Evolutionary conservation across 2,888 invertebrate species (phyloP).

Genomic region (Oasisia sp.): DNA sequence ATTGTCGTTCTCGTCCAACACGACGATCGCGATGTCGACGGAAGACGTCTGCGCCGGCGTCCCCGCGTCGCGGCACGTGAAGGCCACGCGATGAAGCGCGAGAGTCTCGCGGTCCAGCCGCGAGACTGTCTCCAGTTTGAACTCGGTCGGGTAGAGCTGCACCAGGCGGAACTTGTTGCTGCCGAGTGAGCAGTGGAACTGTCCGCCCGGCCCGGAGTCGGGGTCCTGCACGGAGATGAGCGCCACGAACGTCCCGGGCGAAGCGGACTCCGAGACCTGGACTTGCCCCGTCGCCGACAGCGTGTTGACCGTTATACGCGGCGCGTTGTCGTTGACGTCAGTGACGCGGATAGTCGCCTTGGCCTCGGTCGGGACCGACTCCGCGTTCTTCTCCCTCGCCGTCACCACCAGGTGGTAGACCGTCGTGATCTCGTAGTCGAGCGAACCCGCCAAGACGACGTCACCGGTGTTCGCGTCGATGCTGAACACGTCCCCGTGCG

Average conservation of each 20-base stretch:
- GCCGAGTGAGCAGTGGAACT: constrained; percentile 20
- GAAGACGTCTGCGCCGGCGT: background rate
- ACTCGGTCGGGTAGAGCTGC: background rate
- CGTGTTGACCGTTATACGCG: constrained; percentile 28
- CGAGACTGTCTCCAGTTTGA: constrained; percentile 28
- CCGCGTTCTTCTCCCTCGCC: constrained; percentile 23
- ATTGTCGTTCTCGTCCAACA: constrained; percentile 32
- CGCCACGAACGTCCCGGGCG: constrained; percentile 29
- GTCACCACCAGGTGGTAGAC: constrained; percentile 20
- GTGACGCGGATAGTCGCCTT: constrained; percentile 20
- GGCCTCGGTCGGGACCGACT: constrained; percentile 20
- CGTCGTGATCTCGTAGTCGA: constrained; percentile 23
- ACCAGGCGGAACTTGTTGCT: background rate
- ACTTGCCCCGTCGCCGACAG: constrained; percentile 21
- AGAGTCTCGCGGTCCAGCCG: constrained; percentile 27
- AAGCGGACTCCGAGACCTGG: constrained; percentile 25
- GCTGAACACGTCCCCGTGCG: background rate
- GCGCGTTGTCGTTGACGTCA: constrained; percentile 32
- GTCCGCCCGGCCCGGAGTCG: constrained; percentile 25
- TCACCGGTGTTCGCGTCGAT: constrained; percentile 19
- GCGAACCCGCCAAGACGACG: background rate
- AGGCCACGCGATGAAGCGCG: background rate
- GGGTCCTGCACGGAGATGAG: constrained; percentile 28
- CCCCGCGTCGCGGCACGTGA: constrained; percentile 29
- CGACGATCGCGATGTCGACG: background rate